A percentile compares a stretch with the other conserved stretches of the same genome.
phyloP scores from a whole-genome alignment of 2,888 invertebrate genomes.

The Dendrolimus houi region DNA sequence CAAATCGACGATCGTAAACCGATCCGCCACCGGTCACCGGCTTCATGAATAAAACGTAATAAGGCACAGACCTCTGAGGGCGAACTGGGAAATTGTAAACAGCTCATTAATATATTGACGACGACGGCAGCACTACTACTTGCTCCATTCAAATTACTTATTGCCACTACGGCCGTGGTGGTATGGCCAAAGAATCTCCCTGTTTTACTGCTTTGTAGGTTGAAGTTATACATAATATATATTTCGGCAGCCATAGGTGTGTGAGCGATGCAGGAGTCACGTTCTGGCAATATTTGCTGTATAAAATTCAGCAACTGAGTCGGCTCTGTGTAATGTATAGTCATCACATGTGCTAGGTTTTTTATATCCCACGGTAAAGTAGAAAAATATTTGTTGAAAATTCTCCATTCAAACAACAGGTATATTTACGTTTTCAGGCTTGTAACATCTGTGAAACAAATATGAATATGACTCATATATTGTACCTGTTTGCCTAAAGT shows the following conservation, averaged over 20 bases:
- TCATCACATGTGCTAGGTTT: conserved; percentile 21
- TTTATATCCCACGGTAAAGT: conserved; percentile 6
- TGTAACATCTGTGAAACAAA: background rate
- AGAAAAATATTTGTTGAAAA: background rate
- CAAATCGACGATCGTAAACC: conserved; percentile 64
- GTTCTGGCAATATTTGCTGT: conserved; percentile 64
- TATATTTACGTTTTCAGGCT: background rate
- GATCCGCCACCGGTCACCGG: conserved; percentile 47
- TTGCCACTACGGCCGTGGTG: too few relatives aligned
- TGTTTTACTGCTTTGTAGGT: conserved; percentile 11
- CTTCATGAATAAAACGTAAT: conserved; percentile 52
- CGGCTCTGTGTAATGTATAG: conserved; percentile 33
- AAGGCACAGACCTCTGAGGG: conserved; percentile 1
- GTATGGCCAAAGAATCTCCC: background rate
- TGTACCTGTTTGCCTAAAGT: too few relatives aligned
- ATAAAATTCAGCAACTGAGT: conserved; percentile 56
- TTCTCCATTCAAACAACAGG: background rate
- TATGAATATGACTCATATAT: background rate
- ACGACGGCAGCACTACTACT: background rate
- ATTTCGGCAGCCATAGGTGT: conserved; percentile 7
- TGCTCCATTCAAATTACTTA: background rate
- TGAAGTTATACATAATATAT: conserved; percentile 8
- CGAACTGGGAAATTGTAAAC: background rate
- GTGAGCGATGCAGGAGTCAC: conserved; percentile 44
- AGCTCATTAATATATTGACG: conserved; percentile 4